Evolutionary conservation across 2,888 invertebrate species (phyloP).

Genomic region (Fragum fragum): DNA sequence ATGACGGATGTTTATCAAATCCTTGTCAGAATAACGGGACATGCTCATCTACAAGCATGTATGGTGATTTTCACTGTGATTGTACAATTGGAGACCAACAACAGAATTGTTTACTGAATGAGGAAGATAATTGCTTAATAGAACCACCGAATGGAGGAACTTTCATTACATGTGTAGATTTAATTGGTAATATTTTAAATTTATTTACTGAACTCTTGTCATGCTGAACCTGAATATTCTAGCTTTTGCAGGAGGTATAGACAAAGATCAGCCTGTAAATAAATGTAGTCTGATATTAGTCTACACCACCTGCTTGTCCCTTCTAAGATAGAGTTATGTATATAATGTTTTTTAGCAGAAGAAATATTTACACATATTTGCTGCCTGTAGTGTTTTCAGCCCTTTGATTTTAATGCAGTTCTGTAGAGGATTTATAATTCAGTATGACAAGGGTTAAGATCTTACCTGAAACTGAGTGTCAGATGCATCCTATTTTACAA

Average conservation of each 20-base stretch:
- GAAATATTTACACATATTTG: no score
- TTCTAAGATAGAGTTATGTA: no score
- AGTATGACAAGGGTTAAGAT: no score
- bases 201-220: background rate
- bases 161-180: constrained; percentile 48
- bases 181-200: constrained; percentile 34
- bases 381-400: no score
- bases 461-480: no score
- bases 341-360: no score
- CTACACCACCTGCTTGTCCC: no score
- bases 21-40: constrained; percentile 35
- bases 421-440: no score
- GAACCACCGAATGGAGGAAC: constrained; percentile 17
- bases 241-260: no score
- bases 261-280: background rate
- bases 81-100: constrained; percentile 46
- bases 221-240: background rate
- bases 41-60: background rate
- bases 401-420: no score
- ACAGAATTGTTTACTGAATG: constrained; percentile 45
- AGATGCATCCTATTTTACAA: no score
- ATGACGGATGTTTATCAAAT: background rate
- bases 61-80: constrained; percentile 23
- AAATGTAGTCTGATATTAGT: no score
- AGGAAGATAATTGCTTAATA: constrained; percentile 5